Percentiles rank a stretch among this genome's conserved stretches.
Conservation (phyloP, 2,797 vertebrate genomes). For the Cichlasoma orientale region DNA sequence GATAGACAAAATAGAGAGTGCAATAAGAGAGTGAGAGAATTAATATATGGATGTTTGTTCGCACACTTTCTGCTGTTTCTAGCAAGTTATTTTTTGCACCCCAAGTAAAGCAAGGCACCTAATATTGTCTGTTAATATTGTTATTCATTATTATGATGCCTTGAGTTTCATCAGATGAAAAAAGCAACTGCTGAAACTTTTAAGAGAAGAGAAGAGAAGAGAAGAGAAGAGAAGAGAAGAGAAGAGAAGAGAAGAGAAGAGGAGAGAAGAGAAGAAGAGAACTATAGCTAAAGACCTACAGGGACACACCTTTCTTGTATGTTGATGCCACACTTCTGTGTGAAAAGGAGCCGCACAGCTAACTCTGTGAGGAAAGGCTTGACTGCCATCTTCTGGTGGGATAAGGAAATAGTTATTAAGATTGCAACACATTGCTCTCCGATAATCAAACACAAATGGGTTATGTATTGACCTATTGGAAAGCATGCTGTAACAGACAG, state of each 20-base stretch:
- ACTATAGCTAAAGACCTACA: neutral
- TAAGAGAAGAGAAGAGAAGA: neutral
- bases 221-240: neutral
- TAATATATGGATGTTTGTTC: neutral
- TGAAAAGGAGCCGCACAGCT: neutral
- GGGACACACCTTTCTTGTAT: constrained; percentile 5
- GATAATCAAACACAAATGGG: constrained; percentile 63
- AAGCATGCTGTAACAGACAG: constrained; percentile 6
- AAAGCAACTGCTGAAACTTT: neutral
- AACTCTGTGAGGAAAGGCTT: constrained; percentile 55
- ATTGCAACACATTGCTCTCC: constrained; percentile 39
- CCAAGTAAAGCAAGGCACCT: neutral
- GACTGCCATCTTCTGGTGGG: constrained; percentile 76
- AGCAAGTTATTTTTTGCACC: neutral
- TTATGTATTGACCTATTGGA: constrained; percentile 50
- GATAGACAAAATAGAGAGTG: neutral
- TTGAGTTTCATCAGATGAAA: neutral
- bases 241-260: neutral
- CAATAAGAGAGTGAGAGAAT: neutral
- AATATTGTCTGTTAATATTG: neutral
- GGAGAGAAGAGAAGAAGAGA: neutral
- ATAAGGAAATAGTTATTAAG: constrained; percentile 32
- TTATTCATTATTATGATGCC: neutral
- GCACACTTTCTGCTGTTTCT: constrained; percentile 1
- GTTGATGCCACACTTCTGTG: neutral